A percentile compares a stretch with the other conserved stretches of the same genome.
phyloP scores from a whole-genome alignment of 2,797 vertebrate genomes.

The Apogon talboti region DNA sequence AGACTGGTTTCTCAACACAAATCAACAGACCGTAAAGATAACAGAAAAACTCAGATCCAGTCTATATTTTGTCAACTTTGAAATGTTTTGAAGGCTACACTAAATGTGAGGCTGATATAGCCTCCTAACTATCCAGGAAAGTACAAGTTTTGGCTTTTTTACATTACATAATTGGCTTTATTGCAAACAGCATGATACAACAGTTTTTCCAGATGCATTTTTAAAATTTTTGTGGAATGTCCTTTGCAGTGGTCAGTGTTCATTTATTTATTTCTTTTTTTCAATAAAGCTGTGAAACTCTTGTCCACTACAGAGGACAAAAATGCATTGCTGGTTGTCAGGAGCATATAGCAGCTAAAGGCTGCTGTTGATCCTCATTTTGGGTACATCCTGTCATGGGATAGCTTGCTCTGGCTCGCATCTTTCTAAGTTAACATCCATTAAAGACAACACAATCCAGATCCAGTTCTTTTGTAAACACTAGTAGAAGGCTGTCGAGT shows the following conservation, averaged over 20 bases:
- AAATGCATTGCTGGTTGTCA: too few species aligned
- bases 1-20: not conserved
- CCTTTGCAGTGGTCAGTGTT: too few species aligned
- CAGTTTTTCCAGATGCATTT: too few species aligned
- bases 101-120: conserved; percentile 5
- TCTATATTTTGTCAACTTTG: not conserved
- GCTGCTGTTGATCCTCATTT: not conserved
- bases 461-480: conserved; percentile 36
- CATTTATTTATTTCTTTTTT: too few species aligned
- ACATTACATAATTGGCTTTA: too few species aligned
- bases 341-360: not conserved
- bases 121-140: too few species aligned
- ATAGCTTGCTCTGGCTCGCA: conserved; percentile 11
- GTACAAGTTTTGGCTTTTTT: too few species aligned
- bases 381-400: not conserved
- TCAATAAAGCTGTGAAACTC: too few species aligned
- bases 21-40: not conserved
- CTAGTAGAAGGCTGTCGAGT: not conserved
- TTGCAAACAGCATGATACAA: too few species aligned
- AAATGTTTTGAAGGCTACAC: conserved; percentile 15
- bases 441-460: conserved; percentile 17
- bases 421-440: conserved; percentile 18
- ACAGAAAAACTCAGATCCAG: not conserved
- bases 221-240: too few species aligned
- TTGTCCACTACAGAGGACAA: too few species aligned